A percentile compares a stretch with the other conserved stretches of the same genome.
phyloP scores from a whole-genome alignment of 2,888 invertebrate genomes.

The Empis stercorea region DNA sequence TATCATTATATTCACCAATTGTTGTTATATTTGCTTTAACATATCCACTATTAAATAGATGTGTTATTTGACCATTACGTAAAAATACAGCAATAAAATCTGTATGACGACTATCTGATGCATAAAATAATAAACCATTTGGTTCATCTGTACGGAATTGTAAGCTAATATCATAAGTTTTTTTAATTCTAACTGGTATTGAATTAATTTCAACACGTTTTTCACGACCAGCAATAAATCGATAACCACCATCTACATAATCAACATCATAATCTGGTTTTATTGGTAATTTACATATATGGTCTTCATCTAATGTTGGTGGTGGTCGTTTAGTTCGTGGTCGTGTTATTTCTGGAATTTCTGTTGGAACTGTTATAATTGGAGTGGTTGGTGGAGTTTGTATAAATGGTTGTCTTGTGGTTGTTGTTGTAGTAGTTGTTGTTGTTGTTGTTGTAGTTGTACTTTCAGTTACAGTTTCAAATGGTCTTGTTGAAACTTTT shows the following conservation, averaged over 20 bases:
- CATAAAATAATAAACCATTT: conserved; percentile 77
- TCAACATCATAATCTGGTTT: conserved; percentile 31
- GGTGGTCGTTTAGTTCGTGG: conserved; percentile 16
- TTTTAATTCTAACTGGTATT: conserved; percentile 46
- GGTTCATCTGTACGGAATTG: conserved; percentile 57
- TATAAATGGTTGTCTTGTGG: conserved; percentile 19
- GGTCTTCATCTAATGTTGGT: conserved; percentile 26
- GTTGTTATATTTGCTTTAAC: conserved; percentile 48
- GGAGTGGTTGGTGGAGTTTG: conserved; percentile 16
- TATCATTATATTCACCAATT: conserved; percentile 49
- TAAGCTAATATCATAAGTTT: conserved; percentile 58
- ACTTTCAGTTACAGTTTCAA: conserved; percentile 13
- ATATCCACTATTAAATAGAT: conserved; percentile 47
- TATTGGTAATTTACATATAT: conserved; percentile 27
- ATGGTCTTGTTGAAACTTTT: conserved; percentile 24
- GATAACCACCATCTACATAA: conserved; percentile 28
- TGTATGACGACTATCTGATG: conserved; percentile 45
- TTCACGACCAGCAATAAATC: conserved; percentile 40
- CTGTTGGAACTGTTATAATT: conserved; percentile 22
- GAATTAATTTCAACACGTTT: conserved; percentile 58
- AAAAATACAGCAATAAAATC: conserved; percentile 68
- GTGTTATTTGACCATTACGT: conserved; percentile 58
- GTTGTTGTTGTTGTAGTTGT: conserved; percentile 13
- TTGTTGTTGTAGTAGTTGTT: conserved; percentile 17
- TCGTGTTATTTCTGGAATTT: conserved; percentile 19